Percentiles rank a stretch among this genome's conserved stretches.
These are phyloP conservation scores for Lypha dubia DNA, from an alignment of 2,888 invertebrate species.

Conservation along the genomic window DNA sequence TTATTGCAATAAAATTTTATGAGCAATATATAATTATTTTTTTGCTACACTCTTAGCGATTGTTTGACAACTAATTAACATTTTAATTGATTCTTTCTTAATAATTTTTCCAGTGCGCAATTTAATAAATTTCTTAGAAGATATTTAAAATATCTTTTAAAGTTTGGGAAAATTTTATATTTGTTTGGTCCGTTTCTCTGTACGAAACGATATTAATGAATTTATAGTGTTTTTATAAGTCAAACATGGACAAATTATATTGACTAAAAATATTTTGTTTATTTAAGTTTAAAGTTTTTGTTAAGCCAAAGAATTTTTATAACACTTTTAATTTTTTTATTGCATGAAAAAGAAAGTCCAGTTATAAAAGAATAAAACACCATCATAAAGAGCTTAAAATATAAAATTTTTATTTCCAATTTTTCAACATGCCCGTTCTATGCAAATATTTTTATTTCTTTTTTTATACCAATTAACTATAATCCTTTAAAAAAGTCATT, in stretches of 20 bases:
- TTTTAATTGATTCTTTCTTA: too few species aligned
- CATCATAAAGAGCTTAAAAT: constrained; percentile 46
- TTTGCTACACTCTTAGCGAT: too few species aligned
- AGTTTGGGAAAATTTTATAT: too few species aligned
- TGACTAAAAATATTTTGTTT: not conserved
- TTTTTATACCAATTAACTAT: constrained; percentile 70
- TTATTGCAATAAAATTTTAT: too few species aligned
- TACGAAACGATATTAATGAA: too few species aligned
- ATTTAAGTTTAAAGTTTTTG: constrained; percentile 26
- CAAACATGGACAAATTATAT: not conserved
- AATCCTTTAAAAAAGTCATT: constrained; percentile 71
- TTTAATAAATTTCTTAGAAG: too few species aligned
- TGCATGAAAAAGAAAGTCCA: not conserved
- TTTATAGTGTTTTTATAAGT: too few species aligned
- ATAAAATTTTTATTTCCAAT: not conserved
- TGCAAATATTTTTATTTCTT: constrained; percentile 56
- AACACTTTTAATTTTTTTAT: constrained; percentile 31
- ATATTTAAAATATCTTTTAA: too few species aligned
- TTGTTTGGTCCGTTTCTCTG: too few species aligned
- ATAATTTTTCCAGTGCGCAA: too few species aligned
- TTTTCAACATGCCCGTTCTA: not conserved
- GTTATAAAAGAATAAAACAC: not conserved
- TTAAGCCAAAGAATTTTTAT: constrained; percentile 31
- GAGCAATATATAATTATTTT: too few species aligned
- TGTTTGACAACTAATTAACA: too few species aligned